phyloP scores from a whole-genome alignment of 2,113 vertebrate genomes.

The Felis chaus region DNA sequence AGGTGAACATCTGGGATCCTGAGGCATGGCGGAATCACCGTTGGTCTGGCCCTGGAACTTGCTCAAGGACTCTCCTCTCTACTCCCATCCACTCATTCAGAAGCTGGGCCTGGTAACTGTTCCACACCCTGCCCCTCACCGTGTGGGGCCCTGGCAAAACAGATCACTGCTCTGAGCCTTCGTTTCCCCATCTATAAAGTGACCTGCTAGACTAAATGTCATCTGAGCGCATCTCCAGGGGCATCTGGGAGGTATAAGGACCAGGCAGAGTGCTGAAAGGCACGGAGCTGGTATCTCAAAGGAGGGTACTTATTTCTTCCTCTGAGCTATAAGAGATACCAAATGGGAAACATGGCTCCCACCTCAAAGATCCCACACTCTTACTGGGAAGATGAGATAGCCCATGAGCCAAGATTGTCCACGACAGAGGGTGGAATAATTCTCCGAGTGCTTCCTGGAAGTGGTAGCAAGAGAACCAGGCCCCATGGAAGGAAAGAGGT shows the following conservation, averaged over 20 bases:
- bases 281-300: not conserved
- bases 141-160: fast-evolving
- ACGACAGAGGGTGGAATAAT: not conserved
- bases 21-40: not conserved
- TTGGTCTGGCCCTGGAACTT: not conserved
- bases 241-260: not conserved
- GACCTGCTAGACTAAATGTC: fast-evolving
- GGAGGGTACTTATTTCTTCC: not conserved
- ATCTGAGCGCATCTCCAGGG: not conserved
- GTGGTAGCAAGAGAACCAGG: not conserved
- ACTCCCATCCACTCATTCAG: no score
- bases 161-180: not conserved
- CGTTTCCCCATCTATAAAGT: not conserved
- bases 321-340: not conserved
- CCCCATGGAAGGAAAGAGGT: no score
- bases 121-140: not conserved
- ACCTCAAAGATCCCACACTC: not conserved
- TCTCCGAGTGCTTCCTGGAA: not conserved
- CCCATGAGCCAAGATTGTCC: not conserved
- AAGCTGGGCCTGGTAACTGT: not conserved
- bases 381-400: not conserved
- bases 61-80: not conserved
- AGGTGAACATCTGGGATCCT: not conserved
- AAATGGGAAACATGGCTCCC: not conserved
- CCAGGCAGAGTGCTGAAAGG: not conserved